Evolutionary conservation across 2,888 invertebrate species (phyloP).

Genomic region (Chrysotoxum bicinctum): DNA sequence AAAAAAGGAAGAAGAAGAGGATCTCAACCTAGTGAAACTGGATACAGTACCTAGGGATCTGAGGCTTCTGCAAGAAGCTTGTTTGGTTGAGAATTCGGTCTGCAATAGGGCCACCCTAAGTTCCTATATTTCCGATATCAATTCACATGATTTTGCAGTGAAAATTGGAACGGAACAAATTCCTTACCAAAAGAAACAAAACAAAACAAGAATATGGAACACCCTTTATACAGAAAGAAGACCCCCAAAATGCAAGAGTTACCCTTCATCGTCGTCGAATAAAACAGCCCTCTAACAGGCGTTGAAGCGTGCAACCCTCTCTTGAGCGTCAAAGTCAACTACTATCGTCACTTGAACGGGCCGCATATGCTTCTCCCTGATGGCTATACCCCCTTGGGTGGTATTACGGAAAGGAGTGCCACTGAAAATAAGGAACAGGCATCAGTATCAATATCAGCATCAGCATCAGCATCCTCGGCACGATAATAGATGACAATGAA

Average conservation of each 20-base stretch:
- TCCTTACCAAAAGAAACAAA: too few species aligned
- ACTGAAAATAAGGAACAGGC: constrained; percentile 16
- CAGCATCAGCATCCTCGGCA: constrained; percentile 55
- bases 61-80: too few species aligned
- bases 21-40: too few species aligned
- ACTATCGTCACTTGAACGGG: constrained; percentile 67
- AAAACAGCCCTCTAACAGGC: constrained; percentile 75
- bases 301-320: constrained; percentile 80
- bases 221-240: background rate
- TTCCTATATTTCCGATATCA: too few species aligned
- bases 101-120: too few species aligned
- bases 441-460: constrained; percentile 13
- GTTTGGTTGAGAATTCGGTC: too few species aligned
- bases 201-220: background rate
- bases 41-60: too few species aligned
- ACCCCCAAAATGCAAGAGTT: constrained; percentile 43
- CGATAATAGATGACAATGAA: constrained; percentile 71
- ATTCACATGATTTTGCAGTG: too few species aligned
- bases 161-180: too few species aligned
- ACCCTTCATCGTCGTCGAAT: constrained; percentile 17
- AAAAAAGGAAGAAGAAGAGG: too few species aligned
- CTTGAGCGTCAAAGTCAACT: constrained; percentile 70
- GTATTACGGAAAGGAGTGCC: constrained; percentile 32
- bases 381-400: constrained; percentile 43
- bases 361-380: constrained; percentile 64